Evolutionary conservation across 2,113 vertebrate species (phyloP).

Genomic region (Potamarius usumacintae): DNA sequence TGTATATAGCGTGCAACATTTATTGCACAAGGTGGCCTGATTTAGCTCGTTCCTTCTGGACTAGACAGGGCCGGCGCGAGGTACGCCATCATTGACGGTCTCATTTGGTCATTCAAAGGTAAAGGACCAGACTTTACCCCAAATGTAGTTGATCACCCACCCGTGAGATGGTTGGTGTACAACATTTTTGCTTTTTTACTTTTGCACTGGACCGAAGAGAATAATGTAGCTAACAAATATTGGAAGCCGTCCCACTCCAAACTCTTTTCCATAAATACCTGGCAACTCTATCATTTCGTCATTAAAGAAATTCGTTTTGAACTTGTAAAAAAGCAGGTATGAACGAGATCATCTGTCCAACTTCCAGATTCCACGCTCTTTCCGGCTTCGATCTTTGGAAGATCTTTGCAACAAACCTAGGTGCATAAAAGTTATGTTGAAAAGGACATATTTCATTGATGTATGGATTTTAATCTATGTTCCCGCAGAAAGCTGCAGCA

Average conservation of each 20-base stretch:
- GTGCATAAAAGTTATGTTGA: background rate
- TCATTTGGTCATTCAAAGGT: background rate
- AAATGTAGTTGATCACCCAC: background rate
- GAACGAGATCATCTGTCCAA: background rate
- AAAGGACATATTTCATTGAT: background rate
- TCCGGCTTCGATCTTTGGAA: background rate
- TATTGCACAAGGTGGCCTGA: no score
- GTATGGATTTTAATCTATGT: background rate
- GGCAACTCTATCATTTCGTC: no score
- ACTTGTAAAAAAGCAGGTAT: no score
- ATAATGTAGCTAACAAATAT: background rate
- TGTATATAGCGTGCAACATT: no score
- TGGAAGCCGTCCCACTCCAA: background rate
- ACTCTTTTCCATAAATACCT: no score
- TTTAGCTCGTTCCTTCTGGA: no score
- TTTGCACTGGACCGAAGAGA: background rate
- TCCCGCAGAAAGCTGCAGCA: constrained; percentile 71
- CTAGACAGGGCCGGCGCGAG: no score
- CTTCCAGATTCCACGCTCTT: background rate
- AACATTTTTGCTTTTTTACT: background rate
- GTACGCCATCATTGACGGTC: no score
- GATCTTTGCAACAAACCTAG: background rate
- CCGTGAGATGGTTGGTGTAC: background rate
- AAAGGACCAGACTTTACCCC: background rate
- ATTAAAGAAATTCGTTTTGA: no score